These are phyloP conservation scores for Lindbergichthys nudifrons DNA, from an alignment of 2,797 vertebrate species.

Conservation along the genomic window DNA sequence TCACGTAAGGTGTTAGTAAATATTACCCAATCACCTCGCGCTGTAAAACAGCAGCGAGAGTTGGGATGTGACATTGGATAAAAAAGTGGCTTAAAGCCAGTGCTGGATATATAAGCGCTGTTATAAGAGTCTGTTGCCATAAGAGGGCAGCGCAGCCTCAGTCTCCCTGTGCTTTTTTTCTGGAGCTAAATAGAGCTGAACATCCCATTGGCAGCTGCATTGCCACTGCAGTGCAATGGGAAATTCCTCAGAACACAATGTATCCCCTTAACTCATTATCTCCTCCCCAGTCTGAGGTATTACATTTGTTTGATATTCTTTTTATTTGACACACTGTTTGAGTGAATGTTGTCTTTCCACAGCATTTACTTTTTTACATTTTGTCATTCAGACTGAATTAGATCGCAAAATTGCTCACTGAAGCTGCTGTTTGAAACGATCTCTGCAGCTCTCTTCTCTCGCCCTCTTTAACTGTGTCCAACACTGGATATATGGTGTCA, in stretches of 20 bases:
- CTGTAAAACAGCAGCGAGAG: conserved; percentile 61
- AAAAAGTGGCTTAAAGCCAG: conserved; percentile 53
- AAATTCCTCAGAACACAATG: conserved; percentile 67
- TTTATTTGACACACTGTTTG: background rate
- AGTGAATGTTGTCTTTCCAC: conserved; percentile 14
- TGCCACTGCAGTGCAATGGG: conserved; percentile 68
- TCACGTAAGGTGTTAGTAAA: conserved; percentile 71
- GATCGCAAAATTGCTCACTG: conserved; percentile 32
- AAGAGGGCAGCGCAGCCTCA: conserved; percentile 73
- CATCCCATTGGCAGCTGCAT: conserved; percentile 70
- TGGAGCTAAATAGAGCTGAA: conserved; percentile 66
- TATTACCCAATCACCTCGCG: conserved; percentile 59
- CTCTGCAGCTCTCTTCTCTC: background rate
- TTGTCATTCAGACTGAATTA: conserved; percentile 21
- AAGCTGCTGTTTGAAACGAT: conserved; percentile 36
- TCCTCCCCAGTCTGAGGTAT: conserved; percentile 6
- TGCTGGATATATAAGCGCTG: conserved; percentile 41
- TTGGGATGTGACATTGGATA: conserved; percentile 65
- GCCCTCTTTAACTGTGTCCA: background rate
- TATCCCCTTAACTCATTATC: conserved; percentile 44
- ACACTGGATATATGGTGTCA: conserved; percentile 21
- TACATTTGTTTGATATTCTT: background rate
- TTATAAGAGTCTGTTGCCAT: conserved; percentile 61
- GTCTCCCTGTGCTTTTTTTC: conserved; percentile 45
- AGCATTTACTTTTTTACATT: conserved; percentile 16